Conservation (phyloP, 2,888 invertebrate genomes). For the Ichneumoninae sp. region DNA sequence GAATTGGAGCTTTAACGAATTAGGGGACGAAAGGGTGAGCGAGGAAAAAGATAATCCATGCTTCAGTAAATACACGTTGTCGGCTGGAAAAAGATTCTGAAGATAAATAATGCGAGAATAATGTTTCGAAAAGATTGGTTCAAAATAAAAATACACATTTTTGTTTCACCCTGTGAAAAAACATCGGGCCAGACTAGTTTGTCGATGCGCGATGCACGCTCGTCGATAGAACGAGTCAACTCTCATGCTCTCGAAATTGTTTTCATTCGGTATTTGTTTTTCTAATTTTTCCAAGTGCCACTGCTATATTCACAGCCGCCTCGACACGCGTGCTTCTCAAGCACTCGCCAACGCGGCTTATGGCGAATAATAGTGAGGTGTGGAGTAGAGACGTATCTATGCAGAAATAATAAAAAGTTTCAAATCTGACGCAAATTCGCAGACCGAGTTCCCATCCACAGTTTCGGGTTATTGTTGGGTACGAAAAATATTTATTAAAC, state of each 20-base stretch:
- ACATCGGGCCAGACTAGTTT: conserved; percentile 28
- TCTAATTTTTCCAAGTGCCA: background rate
- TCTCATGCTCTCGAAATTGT: background rate
- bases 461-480: background rate
- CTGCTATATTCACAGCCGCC: background rate
- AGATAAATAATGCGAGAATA: background rate
- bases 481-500: too few relatives aligned
- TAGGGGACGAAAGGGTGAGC: background rate
- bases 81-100: background rate
- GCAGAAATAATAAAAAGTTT: background rate
- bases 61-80: background rate
- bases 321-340: background rate
- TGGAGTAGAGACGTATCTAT: background rate
- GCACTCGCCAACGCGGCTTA: background rate
- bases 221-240: background rate
- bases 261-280: background rate
- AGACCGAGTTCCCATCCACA: background rate
- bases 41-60: background rate
- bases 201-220: background rate
- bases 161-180: conserved; percentile 7
- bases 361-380: background rate
- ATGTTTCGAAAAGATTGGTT: background rate
- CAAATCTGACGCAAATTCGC: background rate
- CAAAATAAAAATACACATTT: background rate
- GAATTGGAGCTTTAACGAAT: background rate